Base-by-base conservation (phyloP, 2,113 vertebrate genomes). In the Alces alces region DNA sequence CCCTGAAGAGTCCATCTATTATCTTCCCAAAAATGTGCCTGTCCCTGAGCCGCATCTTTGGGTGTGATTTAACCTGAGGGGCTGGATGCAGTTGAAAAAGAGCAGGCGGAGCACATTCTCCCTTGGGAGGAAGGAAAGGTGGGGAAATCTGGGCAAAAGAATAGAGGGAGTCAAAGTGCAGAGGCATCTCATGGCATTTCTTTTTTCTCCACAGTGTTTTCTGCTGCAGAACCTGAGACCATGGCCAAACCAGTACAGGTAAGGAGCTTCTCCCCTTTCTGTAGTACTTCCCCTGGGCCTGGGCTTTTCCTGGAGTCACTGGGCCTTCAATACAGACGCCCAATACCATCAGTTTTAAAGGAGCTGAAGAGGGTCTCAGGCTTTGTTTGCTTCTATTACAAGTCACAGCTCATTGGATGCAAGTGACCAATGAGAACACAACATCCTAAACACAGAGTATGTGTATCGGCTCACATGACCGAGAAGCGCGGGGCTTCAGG, bases 211-310 rank as follows among this genome's bases (percentile, higher is more conserved):
- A 89, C 97, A 98, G 98, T 52, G 84, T 66, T 60, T 78, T 58
- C 97, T 96, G 73, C 90, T 76, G 57, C 54, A 52, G 57, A 93
- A 91, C 92, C 80, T 4, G 58, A 96, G 58, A 94, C 85, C 92
- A 98, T 98, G 98, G 97, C 98, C 93, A 98, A 94, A 43, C 93
- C n/a, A 93, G 91, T 55, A 52, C 97, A 98, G 97, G 98, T 98
- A 95, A 97, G 98, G 52, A 36, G 19, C 3, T 16, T 50, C 11
- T 87, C 47, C 15, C 11, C 64, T 89, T 7, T 13, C 76, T 14
- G 27, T 55, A 47, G 10, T 27, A 14, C 60, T 73, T 54, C 66
- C 45, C 28, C 7, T 1, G 27, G 73, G 52, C 15, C 89, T 78
- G 23, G 13, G 88, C 2, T n/a, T 8, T 52, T 60, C 14, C 33